A percentile compares a stretch with the other conserved stretches of the same genome.
These are phyloP conservation scores for Sceloporus tristichus DNA, from an alignment of 2,113 vertebrate species.

Conservation along the genomic window DNA sequence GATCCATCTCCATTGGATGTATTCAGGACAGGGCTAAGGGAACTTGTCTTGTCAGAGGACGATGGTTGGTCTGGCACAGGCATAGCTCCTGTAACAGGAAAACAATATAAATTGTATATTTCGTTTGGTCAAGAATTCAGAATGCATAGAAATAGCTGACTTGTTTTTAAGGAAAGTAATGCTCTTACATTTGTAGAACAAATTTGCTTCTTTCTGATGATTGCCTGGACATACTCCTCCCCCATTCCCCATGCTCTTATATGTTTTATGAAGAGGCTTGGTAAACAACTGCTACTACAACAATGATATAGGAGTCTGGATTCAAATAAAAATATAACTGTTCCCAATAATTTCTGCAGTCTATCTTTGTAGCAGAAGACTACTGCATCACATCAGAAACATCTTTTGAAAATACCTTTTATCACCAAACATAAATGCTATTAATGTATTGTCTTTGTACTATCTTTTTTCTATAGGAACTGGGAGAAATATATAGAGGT, in stretches of 20 bases:
- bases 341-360: neutral
- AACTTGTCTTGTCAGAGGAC: conserved; percentile 92
- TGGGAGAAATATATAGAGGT: too few species aligned
- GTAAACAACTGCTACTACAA: neutral
- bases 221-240: neutral
- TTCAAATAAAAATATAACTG: neutral
- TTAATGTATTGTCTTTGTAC: too few species aligned
- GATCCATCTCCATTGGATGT: conserved; percentile 93
- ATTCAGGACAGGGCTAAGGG: conserved; percentile 89
- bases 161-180: conserved; percentile 2
- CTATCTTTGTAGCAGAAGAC: too few species aligned
- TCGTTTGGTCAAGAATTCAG: neutral
- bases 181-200: neutral
- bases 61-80: conserved; percentile 96
- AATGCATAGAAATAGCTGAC: neutral
- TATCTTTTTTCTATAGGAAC: too few species aligned
- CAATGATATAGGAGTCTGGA: neutral
- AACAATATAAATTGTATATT: neutral
- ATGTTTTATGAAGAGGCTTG: neutral
- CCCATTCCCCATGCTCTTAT: neutral
- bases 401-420: too few species aligned
- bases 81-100: conserved; percentile 86
- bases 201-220: neutral
- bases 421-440: too few species aligned
- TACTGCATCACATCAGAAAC: too few species aligned